A percentile compares a stretch with the other conserved stretches of the same genome.
Evolutionary conservation across 2,113 vertebrate genomes (phyloP).

Genomic region (Zingel zingel): DNA sequence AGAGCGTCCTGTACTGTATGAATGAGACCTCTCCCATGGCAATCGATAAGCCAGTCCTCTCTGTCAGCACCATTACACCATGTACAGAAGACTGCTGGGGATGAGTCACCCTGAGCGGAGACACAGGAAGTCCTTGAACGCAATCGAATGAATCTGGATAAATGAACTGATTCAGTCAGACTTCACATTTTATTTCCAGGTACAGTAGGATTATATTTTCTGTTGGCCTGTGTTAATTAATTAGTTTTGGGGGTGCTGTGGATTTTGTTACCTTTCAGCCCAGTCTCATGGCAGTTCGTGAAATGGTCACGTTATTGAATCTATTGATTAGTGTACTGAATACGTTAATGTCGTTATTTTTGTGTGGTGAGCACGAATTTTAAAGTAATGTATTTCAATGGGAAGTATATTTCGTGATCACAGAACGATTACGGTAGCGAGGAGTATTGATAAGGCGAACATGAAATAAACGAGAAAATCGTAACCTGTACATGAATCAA

Average conservation of each 20-base stretch:
- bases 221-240: background rate
- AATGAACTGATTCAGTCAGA: conserved; percentile 1
- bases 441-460: too few relatives aligned
- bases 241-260: background rate
- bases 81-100: background rate
- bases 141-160: conserved; percentile 13
- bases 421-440: too few relatives aligned
- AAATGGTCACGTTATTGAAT: too few relatives aligned
- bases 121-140: conserved; percentile 51
- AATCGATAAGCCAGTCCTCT: conserved; percentile 51
- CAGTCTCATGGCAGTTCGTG: too few relatives aligned
- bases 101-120: conserved; percentile 29
- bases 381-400: too few relatives aligned
- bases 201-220: background rate
- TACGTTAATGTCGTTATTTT: too few relatives aligned
- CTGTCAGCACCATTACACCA: conserved; percentile 23
- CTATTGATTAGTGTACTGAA: too few relatives aligned
- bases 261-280: background rate
- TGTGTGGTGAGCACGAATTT: too few relatives aligned
- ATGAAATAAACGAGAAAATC: too few relatives aligned
- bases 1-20: conserved; percentile 8
- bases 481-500: too few relatives aligned
- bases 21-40: conserved; percentile 29
- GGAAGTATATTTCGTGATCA: too few relatives aligned
- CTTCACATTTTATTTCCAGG: background rate